Evolutionary conservation across 2,797 vertebrate genomes (phyloP), one percentile per base, ranked within the genome.

Genomic region (Helostoma temminkii): DNA sequence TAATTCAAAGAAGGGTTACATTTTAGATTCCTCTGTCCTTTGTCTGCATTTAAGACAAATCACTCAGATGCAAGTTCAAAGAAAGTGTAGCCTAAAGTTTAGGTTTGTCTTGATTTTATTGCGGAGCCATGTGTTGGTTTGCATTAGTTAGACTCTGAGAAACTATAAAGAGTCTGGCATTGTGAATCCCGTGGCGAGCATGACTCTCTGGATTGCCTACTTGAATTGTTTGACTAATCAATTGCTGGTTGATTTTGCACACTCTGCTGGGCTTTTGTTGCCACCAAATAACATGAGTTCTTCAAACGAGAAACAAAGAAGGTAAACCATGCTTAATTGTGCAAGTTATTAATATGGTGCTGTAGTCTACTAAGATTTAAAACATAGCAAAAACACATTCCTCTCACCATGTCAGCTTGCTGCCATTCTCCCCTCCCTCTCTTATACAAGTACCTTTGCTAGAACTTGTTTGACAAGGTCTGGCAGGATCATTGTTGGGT

Each of bases 381-480:
- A 21, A 22, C 18, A 34, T 28, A 21, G 24, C 21, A 37, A 63
- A 61, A 66, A 58, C 60, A 49, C 66, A 64, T 64, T 80, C 80
- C 41, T 69, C 36, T 69, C 36, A 11, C 3, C 61, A 14, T 59
- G 77, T 83, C 71, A 76, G 26, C 78, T 48, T 9, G 19, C 75
- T 48, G 46, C 55, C 55, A 46, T 48, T 10, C 19, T 57, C 46
- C 52, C 54, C 61, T 65, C 66, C 65, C 47, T 25, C 48, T 55
- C 61, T 80, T 80, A 73, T 71, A 63, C 66, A 77, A 82, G 80
- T 10, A 24, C 74, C 80, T 87, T 68, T 90, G 91, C 90, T 80
- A 86, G 88, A 94, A 94, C 94, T 93, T 92, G 94, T 93, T 93
- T 88, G 91, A 89, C 94, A 55, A 88, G 93, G 83, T 93, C 83